These are phyloP conservation scores for Hyppa rectilinea DNA, from an alignment of 2,888 invertebrate species.

Conservation along the genomic window DNA sequence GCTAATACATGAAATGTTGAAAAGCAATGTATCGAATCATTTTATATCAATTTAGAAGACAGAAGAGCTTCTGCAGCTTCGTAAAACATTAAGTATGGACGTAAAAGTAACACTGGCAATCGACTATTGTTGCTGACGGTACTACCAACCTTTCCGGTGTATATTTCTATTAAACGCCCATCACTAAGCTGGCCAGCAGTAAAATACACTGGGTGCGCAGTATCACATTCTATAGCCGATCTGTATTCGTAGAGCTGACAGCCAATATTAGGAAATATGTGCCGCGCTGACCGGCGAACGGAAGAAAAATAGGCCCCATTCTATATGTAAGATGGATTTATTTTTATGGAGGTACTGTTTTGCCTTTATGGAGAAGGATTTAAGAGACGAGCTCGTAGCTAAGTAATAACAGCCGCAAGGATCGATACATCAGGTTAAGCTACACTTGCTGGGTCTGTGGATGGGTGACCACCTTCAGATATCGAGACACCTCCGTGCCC, in stretches of 20 bases:
- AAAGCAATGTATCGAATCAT: neutral
- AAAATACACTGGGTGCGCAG: constrained; percentile 53
- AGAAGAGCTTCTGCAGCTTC: too few species aligned
- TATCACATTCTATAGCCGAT: constrained; percentile 49
- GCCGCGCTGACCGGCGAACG: constrained; percentile 29
- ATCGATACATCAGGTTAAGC: too few species aligned
- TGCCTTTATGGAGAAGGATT: neutral
- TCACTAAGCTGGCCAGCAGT: constrained; percentile 28
- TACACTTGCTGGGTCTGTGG: too few species aligned
- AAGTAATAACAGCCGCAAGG: too few species aligned
- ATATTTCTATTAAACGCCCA: constrained; percentile 39
- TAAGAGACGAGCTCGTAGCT: too few species aligned
- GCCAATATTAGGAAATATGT: constrained; percentile 53
- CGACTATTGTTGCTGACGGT: neutral
- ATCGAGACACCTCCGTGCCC: too few species aligned
- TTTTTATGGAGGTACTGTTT: constrained; percentile 17
- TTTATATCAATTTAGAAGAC: neutral
- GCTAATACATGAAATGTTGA: neutral
- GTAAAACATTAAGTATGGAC: too few species aligned
- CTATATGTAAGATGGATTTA: constrained; percentile 30
- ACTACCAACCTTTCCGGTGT: neutral
- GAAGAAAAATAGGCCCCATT: constrained; percentile 52
- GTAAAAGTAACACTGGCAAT: neutral
- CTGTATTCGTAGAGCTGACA: constrained; percentile 46
- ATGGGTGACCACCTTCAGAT: too few species aligned